A percentile compares a stretch with the other conserved stretches of the same genome.
Conservation (phyloP, 2,797 vertebrate species). For the Dendrocincla fuliginosa region DNA sequence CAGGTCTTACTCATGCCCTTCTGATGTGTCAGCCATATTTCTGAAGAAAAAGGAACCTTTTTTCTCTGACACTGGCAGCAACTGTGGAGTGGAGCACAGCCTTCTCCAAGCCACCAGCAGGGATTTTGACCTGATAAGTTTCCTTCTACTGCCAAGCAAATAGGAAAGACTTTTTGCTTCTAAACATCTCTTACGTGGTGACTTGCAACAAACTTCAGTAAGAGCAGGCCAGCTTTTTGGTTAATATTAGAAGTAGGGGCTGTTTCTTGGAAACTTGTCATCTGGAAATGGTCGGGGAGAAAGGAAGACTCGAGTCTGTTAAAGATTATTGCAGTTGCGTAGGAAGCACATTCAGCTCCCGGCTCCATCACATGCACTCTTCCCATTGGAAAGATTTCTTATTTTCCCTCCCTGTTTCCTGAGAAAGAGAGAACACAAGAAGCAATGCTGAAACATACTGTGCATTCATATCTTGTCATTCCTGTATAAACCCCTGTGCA, state of each 20-base stretch:
- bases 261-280: not conserved
- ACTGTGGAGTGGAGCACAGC: not conserved
- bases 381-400: not conserved
- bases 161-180: not conserved
- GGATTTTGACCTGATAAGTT: not conserved
- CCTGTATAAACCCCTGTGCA: not conserved
- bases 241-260: not conserved
- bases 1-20: not conserved
- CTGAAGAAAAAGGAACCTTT: not conserved
- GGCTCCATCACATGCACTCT: not conserved
- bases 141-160: not conserved
- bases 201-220: not conserved
- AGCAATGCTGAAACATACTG: not conserved
- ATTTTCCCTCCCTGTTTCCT: not conserved
- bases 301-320: not conserved
- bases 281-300: not conserved
- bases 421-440: not conserved
- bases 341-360: not conserved
- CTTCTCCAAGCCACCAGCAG: not conserved
- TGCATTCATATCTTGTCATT: not conserved
- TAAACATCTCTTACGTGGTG: not conserved
- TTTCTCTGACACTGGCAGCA: rapidly evolving
- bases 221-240: not conserved
- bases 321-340: not conserved
- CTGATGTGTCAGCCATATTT: not conserved